These are phyloP conservation scores for Pachycephus smyrnensis DNA, from an alignment of 2,888 invertebrate species.

Conservation along the genomic window DNA sequence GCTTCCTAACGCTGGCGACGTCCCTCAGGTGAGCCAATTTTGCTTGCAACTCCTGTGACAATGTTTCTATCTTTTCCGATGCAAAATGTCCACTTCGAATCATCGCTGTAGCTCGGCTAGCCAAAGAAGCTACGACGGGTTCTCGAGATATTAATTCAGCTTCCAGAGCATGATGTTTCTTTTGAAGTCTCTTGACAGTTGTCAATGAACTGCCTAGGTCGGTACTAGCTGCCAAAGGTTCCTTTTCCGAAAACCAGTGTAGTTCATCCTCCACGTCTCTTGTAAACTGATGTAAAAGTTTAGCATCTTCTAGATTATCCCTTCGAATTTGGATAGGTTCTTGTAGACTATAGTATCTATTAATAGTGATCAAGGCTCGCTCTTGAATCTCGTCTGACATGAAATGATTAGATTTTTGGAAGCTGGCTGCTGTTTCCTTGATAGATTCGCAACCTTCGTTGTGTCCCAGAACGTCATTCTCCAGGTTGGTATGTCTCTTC, in stretches of 20 bases:
- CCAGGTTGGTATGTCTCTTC: constrained; percentile 84
- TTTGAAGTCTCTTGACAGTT: constrained; percentile 89
- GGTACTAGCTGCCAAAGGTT: constrained; percentile 76
- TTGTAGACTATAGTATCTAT: constrained; percentile 82
- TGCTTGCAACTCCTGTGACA: constrained; percentile 77
- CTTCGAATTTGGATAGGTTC: constrained; percentile 92
- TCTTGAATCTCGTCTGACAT: constrained; percentile 88
- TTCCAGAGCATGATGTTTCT: constrained; percentile 93
- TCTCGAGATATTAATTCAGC: constrained; percentile 90
- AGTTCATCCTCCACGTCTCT: constrained; percentile 94
- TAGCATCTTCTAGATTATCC: constrained; percentile 93
- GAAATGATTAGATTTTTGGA: constrained; percentile 86
- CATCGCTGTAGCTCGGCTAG: constrained; percentile 82
- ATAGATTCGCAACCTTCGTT: constrained; percentile 84
- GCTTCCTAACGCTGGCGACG: constrained; percentile 77
- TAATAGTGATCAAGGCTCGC: constrained; percentile 76
- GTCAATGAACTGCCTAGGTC: constrained; percentile 77
- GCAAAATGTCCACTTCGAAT: constrained; percentile 89
- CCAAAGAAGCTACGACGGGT: constrained; percentile 81
- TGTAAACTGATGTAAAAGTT: constrained; percentile 87
- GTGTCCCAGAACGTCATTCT: constrained; percentile 87
- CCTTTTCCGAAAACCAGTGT: constrained; percentile 88
- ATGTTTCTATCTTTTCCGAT: constrained; percentile 77
- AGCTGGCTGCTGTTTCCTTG: constrained; percentile 82
- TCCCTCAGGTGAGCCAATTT: constrained; percentile 79